Evolutionary conservation across 2,797 vertebrate genomes (phyloP), one percentile per base, ranked within the genome.

Genomic region (Borostomias antarcticus): DNA sequence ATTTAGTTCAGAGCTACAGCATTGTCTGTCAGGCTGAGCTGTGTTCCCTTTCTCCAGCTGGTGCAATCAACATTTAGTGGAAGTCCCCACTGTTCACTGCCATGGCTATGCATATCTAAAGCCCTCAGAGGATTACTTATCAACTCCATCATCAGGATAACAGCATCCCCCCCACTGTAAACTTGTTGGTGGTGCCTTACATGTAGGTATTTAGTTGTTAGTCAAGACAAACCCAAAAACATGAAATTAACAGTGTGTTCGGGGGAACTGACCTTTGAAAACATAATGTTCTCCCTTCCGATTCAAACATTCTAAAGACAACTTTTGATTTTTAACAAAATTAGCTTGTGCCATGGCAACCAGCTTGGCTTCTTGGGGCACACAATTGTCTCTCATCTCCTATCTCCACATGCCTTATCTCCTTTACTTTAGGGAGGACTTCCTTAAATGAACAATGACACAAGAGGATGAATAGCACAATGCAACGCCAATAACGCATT

Each of bases 181-280:
- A 50, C 32, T 68, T 68, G 76, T 66, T 53, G 48, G 40, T 32
- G 62, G 35, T 33, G 40, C 17, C 8, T 13, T 8, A 5, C n/a
- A n/a, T n/a, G n/a, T 17, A 45, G 15, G 15, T 45, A 17, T 64
- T 70, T 21, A 15, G 35, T 69, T 37, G 21, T 29, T 5, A n/a
- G 50, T 45, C 17, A 32, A 10, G 32, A 75, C 62, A 79, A 77
- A 79, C 37, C 56, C 71, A 43, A 56, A 28, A 77, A 79, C 74
- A 85, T 32, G 47, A 28, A 64, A 79, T 79, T 76, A 63, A 88
- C 83, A 74, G 78, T 75, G 77, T 66, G 62, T 78, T 66, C 70
- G 65, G 66, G 51, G 64, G 67, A 9, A 64, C 52, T 85, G 81
- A 88, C 85, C 85, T 88, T 69, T 88, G 86, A 65, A 70, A 72